Conservation (phyloP, 2,113 vertebrate species). For the Albula glossodonta region DNA sequence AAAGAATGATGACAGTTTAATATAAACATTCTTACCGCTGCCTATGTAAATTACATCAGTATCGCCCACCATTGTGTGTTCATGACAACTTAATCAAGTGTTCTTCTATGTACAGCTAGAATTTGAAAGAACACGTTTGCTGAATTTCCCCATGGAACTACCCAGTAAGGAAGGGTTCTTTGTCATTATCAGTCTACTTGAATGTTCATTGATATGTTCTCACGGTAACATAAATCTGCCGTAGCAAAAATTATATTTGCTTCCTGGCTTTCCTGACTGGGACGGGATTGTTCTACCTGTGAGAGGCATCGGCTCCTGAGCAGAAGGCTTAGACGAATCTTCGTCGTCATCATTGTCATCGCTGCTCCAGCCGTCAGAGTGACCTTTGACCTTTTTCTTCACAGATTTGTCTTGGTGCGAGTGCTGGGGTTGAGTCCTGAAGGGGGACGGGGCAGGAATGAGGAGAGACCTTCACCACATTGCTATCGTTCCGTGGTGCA, state of each 20-base stretch:
- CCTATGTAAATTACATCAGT: neutral
- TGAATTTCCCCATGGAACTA: too few species aligned
- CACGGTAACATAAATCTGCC: neutral
- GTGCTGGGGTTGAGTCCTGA: constrained; percentile 67
- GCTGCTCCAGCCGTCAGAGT: constrained; percentile 69
- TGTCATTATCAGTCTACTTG: neutral
- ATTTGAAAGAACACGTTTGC: neutral
- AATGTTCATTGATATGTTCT: neutral
- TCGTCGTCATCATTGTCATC: constrained; percentile 62
- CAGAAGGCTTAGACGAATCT: constrained; percentile 19
- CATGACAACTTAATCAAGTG: neutral
- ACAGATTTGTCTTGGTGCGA: constrained; percentile 65
- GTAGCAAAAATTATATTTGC: neutral
- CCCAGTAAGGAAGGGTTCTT: neutral
- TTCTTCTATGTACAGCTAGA: neutral
- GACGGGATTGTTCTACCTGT: constrained; percentile 37
- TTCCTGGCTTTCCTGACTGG: neutral
- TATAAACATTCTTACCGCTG: neutral
- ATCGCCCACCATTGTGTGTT: too few species aligned
- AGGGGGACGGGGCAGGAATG: constrained; percentile 64
- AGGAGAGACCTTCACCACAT: constrained; percentile 58
- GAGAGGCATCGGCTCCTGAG: constrained; percentile 28
- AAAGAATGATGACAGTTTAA: neutral
- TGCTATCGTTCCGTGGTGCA: constrained; percentile 62
- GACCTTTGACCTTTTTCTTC: constrained; percentile 56